Evolutionary conservation across 2,797 vertebrate species (phyloP), one percentile per base, ranked within the genome.

Genomic region (Eleutherodactylus coqui): DNA sequence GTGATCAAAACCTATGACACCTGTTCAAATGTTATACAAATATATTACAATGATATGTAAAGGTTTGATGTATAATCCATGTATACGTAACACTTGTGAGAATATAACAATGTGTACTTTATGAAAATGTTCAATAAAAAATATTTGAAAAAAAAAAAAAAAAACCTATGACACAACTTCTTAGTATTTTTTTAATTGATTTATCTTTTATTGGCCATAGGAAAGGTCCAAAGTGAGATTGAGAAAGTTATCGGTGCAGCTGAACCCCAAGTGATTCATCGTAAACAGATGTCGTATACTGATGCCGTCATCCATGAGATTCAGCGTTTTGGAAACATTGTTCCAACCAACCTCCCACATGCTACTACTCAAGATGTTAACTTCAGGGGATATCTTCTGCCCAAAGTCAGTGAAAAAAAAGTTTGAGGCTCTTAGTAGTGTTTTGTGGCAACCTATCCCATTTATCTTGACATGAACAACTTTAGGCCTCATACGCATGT

Each of bases 261-360:
- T 2, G 85, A 79, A 1, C 90, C 91, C 43, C 45, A 16, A 58
- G 83, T 41, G 0, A 82, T 84, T n/a, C 89, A 91, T 55, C 14
- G 77, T 77, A 87, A 49, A 55, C 80, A 90, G 67, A 90, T 92
- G 88, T 88, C 89, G 0, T 90, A 91, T 29, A 90, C 89, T 0
- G 89, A 92, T 4, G 89, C 90, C 10, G 89, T 93, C 10, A 75
- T 92, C 79, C 69, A 92, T 0, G 85, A 93, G 86, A n/a, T 92
- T 27, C 92, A 92, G 82, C 89, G 90, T 64, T 90, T 90, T 80
- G 90, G 90, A 27, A 86, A 88, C 43, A 90, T 91, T 24, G 4
- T 92, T 49, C 90, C 92, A 5, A 14, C 43, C 17, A 75, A 47
- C 7, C 14, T 93, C 27, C 85, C 89, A 17, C 82, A 36, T 43